A percentile compares a stretch with the other conserved stretches of the same genome.
Conservation (phyloP, 2,888 invertebrate genomes). For the Schizotus pectinicornis region DNA sequence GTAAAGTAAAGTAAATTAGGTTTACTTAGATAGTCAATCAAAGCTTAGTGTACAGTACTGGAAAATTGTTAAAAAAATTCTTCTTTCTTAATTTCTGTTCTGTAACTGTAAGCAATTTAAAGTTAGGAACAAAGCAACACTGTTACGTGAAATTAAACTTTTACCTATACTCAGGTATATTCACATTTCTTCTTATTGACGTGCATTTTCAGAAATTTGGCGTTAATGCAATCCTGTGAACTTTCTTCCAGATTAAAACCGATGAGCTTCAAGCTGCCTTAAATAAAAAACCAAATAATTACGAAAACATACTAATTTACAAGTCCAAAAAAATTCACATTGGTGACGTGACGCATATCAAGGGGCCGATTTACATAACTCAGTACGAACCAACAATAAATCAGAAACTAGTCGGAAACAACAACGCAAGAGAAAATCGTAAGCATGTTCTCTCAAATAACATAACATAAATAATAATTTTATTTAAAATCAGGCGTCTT, state of each 20-base stretch:
- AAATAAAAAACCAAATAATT: conserved; percentile 15
- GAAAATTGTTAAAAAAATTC: no score
- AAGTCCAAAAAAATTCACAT: conserved; percentile 59
- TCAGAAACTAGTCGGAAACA: conserved; percentile 26
- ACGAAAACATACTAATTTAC: conserved; percentile 48
- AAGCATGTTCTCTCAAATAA: not conserved
- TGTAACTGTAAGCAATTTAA: no score
- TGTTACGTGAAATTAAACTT: no score
- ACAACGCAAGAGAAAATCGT: conserved; percentile 6
- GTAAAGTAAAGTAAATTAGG: no score
- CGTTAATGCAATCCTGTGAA: not conserved
- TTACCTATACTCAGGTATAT: no score
- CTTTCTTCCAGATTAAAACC: not conserved
- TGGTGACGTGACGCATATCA: conserved; percentile 61
- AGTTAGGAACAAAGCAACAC: no score
- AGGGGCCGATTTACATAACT: conserved; percentile 58
- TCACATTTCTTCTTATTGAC: no score
- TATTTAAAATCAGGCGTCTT: conserved; percentile 2
- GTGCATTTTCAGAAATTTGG: no score
- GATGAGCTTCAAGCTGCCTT: not conserved
- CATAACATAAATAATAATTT: not conserved
- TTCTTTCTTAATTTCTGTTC: no score
- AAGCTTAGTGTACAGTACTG: no score
- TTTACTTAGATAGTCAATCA: no score
- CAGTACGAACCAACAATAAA: conserved; percentile 30